Conservation (phyloP, 2,888 invertebrate genomes). For the Heliconius erato region DNA sequence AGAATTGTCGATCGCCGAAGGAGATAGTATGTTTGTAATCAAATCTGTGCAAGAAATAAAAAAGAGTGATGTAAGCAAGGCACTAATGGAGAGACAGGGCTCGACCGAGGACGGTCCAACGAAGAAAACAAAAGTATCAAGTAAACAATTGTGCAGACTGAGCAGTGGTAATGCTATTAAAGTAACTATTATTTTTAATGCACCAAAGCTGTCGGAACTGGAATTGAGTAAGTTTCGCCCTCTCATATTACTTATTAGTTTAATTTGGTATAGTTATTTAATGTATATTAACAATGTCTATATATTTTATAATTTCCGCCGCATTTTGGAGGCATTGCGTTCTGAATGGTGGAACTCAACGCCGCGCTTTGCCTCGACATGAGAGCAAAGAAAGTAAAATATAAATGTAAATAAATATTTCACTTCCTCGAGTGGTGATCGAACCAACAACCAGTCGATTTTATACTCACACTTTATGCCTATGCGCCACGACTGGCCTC, state of each 20-base stretch:
- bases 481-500: too few relatives aligned
- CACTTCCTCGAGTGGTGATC: too few relatives aligned
- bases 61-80: constrained; percentile 73
- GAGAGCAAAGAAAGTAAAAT: too few relatives aligned
- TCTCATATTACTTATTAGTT: background rate
- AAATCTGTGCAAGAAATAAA: constrained; percentile 76
- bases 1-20: constrained; percentile 67
- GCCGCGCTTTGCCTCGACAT: too few relatives aligned
- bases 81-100: constrained; percentile 66
- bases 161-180: constrained; percentile 74
- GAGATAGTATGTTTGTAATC: constrained; percentile 70
- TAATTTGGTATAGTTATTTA: background rate
- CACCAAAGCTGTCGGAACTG: constrained; percentile 68
- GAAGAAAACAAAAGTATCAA: constrained; percentile 67
- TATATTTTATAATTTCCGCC: too few relatives aligned
- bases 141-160: constrained; percentile 74
- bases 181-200: constrained; percentile 70
- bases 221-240: constrained; percentile 63
- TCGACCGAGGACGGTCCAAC: constrained; percentile 60
- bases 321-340: too few relatives aligned
- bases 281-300: too few relatives aligned
- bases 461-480: too few relatives aligned
- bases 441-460: too few relatives aligned
- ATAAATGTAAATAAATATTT: too few relatives aligned
- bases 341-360: too few relatives aligned